These are phyloP conservation scores for Neoseiulus cucumeris DNA, from an alignment of 1,140 invertebrate genomes.

Conservation along the genomic window DNA sequence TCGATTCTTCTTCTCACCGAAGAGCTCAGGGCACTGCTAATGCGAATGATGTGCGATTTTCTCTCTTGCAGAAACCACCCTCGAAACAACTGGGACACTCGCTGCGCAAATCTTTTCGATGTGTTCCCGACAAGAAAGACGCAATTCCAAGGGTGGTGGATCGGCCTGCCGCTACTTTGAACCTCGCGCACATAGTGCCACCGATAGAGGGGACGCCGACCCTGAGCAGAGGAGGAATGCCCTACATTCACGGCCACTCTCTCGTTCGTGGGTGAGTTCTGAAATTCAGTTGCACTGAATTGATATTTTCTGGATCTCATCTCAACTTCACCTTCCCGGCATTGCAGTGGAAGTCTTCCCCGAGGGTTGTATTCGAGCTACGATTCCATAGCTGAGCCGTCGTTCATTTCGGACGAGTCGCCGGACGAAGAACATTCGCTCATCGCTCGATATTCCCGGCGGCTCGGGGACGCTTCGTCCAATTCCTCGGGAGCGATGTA, in stretches of 20 bases:
- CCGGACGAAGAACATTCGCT: constrained; percentile 85
- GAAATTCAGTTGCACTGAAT: neutral
- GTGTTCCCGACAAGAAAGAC: constrained; percentile 68
- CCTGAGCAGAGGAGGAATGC: neutral
- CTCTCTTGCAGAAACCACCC: constrained; percentile 34
- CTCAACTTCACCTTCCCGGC: too few species aligned
- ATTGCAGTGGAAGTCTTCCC: neutral
- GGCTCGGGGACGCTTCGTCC: constrained; percentile 65
- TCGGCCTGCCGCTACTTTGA: constrained; percentile 76
- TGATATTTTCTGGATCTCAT: constrained; percentile 18
- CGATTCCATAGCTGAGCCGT: constrained; percentile 27
- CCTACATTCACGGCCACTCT: neutral
- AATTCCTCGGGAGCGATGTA: constrained; percentile 39
- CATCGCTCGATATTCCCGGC: constrained; percentile 82
- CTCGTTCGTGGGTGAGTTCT: neutral
- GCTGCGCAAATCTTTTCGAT: constrained; percentile 83
- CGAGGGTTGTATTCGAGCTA: constrained; percentile 27
- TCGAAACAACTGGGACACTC: constrained; percentile 61
- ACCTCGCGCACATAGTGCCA: constrained; percentile 77
- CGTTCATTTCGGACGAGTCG: constrained; percentile 4
- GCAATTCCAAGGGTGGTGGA: constrained; percentile 66
- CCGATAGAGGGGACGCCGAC: neutral
- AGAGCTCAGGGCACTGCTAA: neutral
- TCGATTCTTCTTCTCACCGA: neutral
- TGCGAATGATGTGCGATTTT: neutral